phyloP scores from a whole-genome alignment of 2,113 vertebrate species.

The Crotalus horridus region DNA sequence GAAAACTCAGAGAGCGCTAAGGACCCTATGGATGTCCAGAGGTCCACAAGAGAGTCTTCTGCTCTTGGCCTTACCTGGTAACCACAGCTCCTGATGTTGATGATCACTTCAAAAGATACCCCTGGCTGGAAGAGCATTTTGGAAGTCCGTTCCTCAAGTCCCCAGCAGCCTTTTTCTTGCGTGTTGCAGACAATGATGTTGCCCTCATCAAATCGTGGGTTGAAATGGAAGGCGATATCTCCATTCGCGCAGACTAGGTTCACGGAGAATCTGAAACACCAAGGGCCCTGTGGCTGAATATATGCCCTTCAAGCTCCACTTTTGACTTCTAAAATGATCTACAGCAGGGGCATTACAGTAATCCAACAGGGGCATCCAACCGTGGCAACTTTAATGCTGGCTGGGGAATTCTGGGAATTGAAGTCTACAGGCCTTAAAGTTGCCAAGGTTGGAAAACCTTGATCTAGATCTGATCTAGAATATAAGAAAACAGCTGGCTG shows the following conservation, averaged over 20 bases:
- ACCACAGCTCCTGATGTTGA: conserved; percentile 57
- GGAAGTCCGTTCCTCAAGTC: conserved; percentile 65
- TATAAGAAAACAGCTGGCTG: too few species aligned
- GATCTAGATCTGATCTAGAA: too few species aligned
- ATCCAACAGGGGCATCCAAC: too few species aligned
- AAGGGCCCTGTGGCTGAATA: neutral
- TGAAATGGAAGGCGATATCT: conserved; percentile 79
- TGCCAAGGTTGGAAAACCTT: too few species aligned
- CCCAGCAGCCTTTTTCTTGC: conserved; percentile 65
- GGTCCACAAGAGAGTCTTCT: neutral
- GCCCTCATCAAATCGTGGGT: conserved; percentile 77
- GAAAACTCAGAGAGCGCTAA: too few species aligned
- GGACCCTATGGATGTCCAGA: too few species aligned
- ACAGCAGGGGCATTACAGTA: neutral
- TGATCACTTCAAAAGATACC: conserved; percentile 72
- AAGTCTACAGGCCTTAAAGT: too few species aligned
- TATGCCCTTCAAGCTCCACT: neutral
- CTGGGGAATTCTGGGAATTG: too few species aligned
- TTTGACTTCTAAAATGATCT: neutral
- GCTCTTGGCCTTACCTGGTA: conserved; percentile 71
- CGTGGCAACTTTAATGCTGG: too few species aligned
- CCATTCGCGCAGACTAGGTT: conserved; percentile 54
- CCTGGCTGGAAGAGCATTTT: conserved; percentile 76
- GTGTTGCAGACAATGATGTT: conserved; percentile 80
- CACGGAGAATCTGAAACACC: conserved; percentile 68